Percentiles rank a stretch among this genome's conserved stretches.
phyloP scores from a whole-genome alignment of 2,797 vertebrate genomes.

The Dermochelys coriacea region DNA sequence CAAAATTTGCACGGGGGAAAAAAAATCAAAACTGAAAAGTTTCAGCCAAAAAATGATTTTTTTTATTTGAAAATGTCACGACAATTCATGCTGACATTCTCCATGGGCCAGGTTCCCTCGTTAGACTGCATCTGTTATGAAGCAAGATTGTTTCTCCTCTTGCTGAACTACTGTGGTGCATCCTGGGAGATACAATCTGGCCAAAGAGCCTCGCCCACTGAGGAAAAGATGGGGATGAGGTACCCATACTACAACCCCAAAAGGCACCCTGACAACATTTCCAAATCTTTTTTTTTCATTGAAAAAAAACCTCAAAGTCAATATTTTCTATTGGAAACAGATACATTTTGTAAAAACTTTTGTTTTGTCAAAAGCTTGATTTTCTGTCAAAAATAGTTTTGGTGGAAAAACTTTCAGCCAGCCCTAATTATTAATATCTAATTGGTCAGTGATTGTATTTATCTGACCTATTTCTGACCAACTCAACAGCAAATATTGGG shows the following conservation, averaged over 20 bases:
- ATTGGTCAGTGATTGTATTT: not conserved
- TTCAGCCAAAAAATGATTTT: not conserved
- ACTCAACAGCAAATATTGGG: not conserved
- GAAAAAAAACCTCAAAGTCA: not conserved
- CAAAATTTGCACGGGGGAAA: not conserved
- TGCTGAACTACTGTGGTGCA: not conserved
- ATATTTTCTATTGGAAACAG: not conserved
- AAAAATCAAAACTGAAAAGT: not conserved
- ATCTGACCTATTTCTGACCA: not conserved
- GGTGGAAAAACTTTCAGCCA: not conserved
- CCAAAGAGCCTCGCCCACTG: rapidly evolving
- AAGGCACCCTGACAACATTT: not conserved
- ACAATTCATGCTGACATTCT: not conserved
- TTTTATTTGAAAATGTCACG: not conserved
- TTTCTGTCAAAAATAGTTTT: not conserved
- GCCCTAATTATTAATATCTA: not conserved
- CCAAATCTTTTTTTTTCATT: not conserved
- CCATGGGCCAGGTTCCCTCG: not conserved
- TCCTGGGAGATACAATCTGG: not conserved
- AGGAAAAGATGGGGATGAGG: not conserved
- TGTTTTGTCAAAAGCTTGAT: not conserved
- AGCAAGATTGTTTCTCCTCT: not conserved
- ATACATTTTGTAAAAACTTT: not conserved
- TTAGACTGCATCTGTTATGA: not conserved
- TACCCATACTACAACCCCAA: not conserved